These are phyloP conservation scores for Aphyosemion australe DNA, from an alignment of 2,113 vertebrate species.

Conservation along the genomic window DNA sequence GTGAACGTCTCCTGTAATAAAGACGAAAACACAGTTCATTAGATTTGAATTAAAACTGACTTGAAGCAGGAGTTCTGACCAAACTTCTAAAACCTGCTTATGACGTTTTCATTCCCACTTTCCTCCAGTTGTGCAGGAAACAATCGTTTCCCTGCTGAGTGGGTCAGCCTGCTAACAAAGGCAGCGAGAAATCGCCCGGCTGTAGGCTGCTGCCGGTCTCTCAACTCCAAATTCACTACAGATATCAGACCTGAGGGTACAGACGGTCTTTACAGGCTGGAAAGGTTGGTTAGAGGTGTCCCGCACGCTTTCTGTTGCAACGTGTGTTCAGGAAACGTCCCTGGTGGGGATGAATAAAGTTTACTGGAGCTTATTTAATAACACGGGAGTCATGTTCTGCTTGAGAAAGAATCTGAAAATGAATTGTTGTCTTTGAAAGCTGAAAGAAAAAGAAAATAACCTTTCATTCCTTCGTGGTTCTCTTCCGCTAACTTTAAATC, in stretches of 20 bases:
- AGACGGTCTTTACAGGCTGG: not conserved
- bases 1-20: constrained; percentile 28
- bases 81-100: constrained; percentile 16
- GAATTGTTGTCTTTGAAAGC: not conserved
- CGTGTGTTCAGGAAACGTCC: not conserved
- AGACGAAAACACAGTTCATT: constrained; percentile 13
- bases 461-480: constrained; percentile 83
- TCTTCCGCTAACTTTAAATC: constrained; percentile 83
- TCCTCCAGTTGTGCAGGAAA: constrained; percentile 36
- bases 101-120: constrained; percentile 68
- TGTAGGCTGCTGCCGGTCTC: constrained; percentile 77
- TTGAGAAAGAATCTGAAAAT: not conserved
- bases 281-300: constrained; percentile 5
- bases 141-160: constrained; percentile 68
- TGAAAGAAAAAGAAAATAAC: constrained; percentile 59
- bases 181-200: constrained; percentile 39
- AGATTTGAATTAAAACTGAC: not conserved
- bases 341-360: not conserved
- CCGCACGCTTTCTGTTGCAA: not conserved
- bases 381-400: not conserved
- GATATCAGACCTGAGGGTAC: constrained; percentile 50
- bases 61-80: too few relatives aligned
- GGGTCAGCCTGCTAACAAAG: constrained; percentile 56
- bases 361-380: not conserved
- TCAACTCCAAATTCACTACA: constrained; percentile 63